A percentile compares a stretch with the other conserved stretches of the same genome.
Conservation (phyloP, 2,888 invertebrate species). For the Phanerotoma sp. region DNA sequence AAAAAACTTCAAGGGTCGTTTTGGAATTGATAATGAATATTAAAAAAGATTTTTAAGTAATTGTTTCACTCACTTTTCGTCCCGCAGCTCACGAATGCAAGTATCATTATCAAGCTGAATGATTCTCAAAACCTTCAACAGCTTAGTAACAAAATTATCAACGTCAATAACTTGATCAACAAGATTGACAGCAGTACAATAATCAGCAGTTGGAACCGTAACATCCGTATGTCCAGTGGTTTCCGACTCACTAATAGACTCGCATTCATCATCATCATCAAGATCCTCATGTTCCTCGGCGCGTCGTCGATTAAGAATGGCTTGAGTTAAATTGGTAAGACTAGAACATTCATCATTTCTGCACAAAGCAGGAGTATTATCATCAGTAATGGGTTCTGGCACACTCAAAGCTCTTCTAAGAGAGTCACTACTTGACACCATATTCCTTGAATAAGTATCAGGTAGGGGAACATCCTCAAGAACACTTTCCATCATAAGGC, state of each 20-base stretch:
- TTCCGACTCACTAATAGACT: constrained; percentile 57
- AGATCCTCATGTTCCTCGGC: constrained; percentile 45
- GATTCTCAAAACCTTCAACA: constrained; percentile 72
- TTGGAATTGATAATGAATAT: too few species aligned
- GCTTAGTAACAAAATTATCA: constrained; percentile 73
- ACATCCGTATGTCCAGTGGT: constrained; percentile 53
- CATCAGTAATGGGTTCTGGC: constrained; percentile 49
- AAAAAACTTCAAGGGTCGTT: neutral
- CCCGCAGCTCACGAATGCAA: constrained; percentile 67
- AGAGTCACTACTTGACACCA: constrained; percentile 66
- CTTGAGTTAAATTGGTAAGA: constrained; percentile 75
- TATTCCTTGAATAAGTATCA: constrained; percentile 68
- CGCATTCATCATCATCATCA: constrained; percentile 54
- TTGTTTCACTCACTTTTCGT: constrained; percentile 64
- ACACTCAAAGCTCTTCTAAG: constrained; percentile 52
- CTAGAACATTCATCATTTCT: constrained; percentile 63
- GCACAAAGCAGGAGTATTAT: constrained; percentile 38
- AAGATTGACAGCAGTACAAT: constrained; percentile 63
- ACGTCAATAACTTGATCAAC: constrained; percentile 75
- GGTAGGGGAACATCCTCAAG: constrained; percentile 67
- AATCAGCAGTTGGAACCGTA: constrained; percentile 57
- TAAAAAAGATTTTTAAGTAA: neutral
- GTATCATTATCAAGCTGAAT: constrained; percentile 72
- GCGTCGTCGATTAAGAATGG: constrained; percentile 71
- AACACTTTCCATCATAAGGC: constrained; percentile 79